Evolutionary conservation across 2,888 invertebrate genomes (phyloP), one percentile per base, ranked within the genome.

Genomic region (Phragmatobia fuliginosa): DNA sequence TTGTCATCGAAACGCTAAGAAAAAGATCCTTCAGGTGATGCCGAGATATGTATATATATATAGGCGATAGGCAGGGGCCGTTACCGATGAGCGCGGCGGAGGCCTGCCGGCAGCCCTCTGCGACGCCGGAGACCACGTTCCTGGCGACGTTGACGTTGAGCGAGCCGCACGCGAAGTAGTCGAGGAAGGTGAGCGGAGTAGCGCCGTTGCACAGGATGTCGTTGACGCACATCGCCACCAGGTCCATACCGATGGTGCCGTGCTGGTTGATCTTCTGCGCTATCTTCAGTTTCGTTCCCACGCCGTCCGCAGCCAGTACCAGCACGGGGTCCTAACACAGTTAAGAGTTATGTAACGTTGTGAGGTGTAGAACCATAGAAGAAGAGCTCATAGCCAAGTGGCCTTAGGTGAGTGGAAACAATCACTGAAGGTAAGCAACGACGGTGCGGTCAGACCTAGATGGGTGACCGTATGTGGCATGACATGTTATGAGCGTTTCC

Each of bases 201-300:
- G 99, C 99, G 8, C 99, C 99, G 84, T 99, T 99, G 77, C 99
- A 99, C 45, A 99, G 95, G 62, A 99, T 97, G 91, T 99, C 99
- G 93, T 99, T 99, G 10, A 98, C 99, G 88, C 99, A 99, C 99
- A 99, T 99, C 16, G 99, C 99, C 2, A 99, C 99, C 72, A 99
- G 95, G 94, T 99, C 99, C 72, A 98, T 96, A 49, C 99, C 99
- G 74, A 99, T 97, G 0, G 97, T 97, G 74, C 96, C 94, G 91
- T 99, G 98, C 18, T 96, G 95, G 67, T 96, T 96, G 75, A 96
- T 96, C 81, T 96, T 96, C 89, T 99, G 97, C 0, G 99, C 99
- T 74, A 98, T 97, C 95, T 98, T 98, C 16, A 99, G 96, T 91
- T 99, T 99, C 0, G 99, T 99, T 66, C 99, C 99, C 28, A 99